phyloP scores from a whole-genome alignment of 2,113 vertebrate genomes.

The Siphamia tubifer region DNA sequence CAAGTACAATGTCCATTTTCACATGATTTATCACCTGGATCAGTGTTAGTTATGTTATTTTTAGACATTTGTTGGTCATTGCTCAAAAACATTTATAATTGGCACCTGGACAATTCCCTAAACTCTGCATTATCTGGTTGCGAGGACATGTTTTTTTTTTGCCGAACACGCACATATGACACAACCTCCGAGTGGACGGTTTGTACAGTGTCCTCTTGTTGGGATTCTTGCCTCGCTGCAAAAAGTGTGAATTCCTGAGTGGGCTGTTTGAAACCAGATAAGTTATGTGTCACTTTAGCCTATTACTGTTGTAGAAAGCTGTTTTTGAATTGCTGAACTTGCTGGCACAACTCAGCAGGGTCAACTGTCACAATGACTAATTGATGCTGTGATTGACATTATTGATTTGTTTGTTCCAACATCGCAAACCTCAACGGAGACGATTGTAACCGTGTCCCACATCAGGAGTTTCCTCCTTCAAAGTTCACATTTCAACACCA shows the following conservation, averaged over 20 bases:
- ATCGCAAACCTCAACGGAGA: constrained; percentile 7
- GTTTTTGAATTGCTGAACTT: constrained; percentile 23
- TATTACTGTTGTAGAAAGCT: background rate
- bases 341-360: constrained; percentile 3
- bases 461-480: background rate
- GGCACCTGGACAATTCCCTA: background rate
- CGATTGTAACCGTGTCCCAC: background rate
- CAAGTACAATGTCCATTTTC: too few relatives aligned
- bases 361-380: constrained; percentile 48
- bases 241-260: constrained; percentile 5
- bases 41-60: too few relatives aligned
- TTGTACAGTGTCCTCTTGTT: background rate
- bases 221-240: background rate
- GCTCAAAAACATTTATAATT: background rate
- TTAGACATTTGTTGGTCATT: background rate
- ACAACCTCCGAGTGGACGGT: background rate
- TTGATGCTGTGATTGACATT: constrained; percentile 23
- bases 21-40: too few relatives aligned
- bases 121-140: background rate
- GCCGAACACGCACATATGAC: background rate
- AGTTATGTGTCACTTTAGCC: background rate
- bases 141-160: background rate
- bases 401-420: constrained; percentile 34
- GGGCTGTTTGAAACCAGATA: constrained; percentile 4
- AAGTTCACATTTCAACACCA: constrained; percentile 11